Base-by-base conservation (phyloP, 2,888 invertebrate species). In the Drosophila anomalipes region DNA sequence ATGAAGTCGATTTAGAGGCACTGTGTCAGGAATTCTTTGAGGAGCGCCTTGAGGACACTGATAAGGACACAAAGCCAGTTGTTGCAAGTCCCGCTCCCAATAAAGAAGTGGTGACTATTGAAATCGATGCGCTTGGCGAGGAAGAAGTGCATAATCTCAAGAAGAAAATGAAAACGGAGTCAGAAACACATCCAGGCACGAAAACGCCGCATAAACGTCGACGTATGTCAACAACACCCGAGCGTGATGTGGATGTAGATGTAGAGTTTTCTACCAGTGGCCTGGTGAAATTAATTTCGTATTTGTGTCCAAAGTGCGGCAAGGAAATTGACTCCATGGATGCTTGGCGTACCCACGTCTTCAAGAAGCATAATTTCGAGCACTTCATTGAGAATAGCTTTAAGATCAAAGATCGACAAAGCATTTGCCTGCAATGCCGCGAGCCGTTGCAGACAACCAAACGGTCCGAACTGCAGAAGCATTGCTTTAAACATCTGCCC, bases 401-500 rank as follows among this genome's bases (percentile, higher is more conserved):
- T 26, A 84, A 89, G 52, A 70, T 87, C 5, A 73, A 86, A 6
- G 79, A 86, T 16, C 67, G 76, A 2, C 71, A 83, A 30, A 86
- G 83, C 54, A 63, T 81, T 41, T 92, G 92, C 44, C 60, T 89
- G 19, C 83, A 88, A 16, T 92, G 92, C 41, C 64, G 67, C 30
- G 87, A 92, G 53, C 52, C 89, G 10, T 79, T 80, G 49, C 73
- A 67, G 1, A 91, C 92, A 0, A 79, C 81, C 0, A 83, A 83
- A 52, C 80, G 79, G 3, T 69, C 86, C 0, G 89, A 90, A 7
- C 65, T 92, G 39, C 86, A 91, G 7, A 92, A 91, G 49, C 92
- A 92, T 80, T 91, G 85, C 58, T 92, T 92, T 32, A 90, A 86
- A 47, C 92, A 92, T 62, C 76, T 92, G 65, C 91, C 92, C 7